Evolutionary conservation across 2,888 invertebrate species (phyloP).

Genomic region (Pyrgus malvae): DNA sequence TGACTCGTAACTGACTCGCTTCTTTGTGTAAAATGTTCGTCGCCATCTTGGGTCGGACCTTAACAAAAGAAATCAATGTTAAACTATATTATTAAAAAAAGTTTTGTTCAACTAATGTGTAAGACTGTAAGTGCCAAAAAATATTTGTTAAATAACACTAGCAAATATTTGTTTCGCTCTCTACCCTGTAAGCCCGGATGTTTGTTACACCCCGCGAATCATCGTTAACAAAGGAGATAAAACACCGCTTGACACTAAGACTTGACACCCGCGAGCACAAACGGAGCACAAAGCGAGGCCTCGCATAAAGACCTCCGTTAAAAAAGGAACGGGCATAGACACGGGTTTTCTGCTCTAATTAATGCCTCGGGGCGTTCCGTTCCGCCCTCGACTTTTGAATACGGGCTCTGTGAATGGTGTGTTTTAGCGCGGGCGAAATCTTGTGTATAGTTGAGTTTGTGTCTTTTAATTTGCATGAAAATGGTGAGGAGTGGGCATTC

Average conservation of each 20-base stretch:
- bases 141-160: too few species aligned
- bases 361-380: slow-evolving; percentile 79
- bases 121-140: too few species aligned
- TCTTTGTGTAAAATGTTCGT: slow-evolving; percentile 45
- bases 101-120: too few species aligned
- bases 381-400: slow-evolving; percentile 73
- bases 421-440: slow-evolving; percentile 70
- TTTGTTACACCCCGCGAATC: slow-evolving; percentile 24
- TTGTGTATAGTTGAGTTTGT: slow-evolving; percentile 68
- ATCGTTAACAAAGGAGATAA: slow-evolving; percentile 32
- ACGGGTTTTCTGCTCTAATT: slow-evolving; percentile 78
- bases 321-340: slow-evolving; percentile 74
- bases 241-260: slow-evolving; percentile 61
- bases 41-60: slow-evolving; percentile 53
- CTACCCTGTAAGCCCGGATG: slow-evolving; percentile 14
- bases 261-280: slow-evolving; percentile 65
- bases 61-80: slow-evolving; percentile 32
- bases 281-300: slow-evolving; percentile 65
- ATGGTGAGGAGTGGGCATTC: slow-evolving; percentile 69
- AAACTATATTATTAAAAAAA: too few species aligned
- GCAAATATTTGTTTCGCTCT: too few species aligned
- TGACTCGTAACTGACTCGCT: slow-evolving; percentile 51
- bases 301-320: slow-evolving; percentile 72
- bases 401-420: slow-evolving; percentile 67
- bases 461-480: slow-evolving; percentile 81